Percentiles rank a stretch among this genome's conserved stretches.
phyloP scores from a whole-genome alignment of 1,140 invertebrate genomes.

The Prorops nasuta region DNA sequence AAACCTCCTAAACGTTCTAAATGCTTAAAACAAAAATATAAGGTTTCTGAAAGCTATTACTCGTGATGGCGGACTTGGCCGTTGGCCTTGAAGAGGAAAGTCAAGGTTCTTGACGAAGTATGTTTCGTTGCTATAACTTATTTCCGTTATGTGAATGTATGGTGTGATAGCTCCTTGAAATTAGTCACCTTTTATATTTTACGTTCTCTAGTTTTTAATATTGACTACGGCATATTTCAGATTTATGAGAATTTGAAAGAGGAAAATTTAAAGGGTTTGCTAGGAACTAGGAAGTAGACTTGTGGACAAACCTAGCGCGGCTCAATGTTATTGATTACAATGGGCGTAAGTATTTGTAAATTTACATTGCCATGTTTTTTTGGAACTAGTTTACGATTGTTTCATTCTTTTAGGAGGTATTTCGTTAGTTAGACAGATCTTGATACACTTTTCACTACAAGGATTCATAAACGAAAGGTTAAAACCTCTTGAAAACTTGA shows the following conservation, averaged over 20 bases:
- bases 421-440: slow-evolving; percentile 81
- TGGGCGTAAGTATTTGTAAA: slow-evolving; percentile 80
- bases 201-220: no score
- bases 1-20: no score
- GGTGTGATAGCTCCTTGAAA: no score
- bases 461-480: slow-evolving; percentile 86
- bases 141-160: slow-evolving; percentile 16
- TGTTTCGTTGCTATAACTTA: slow-evolving; percentile 36
- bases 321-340: slow-evolving; percentile 90
- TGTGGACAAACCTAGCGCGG: slow-evolving; percentile 86
- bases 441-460: slow-evolving; percentile 81
- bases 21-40: no score
- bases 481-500: slow-evolving; percentile 90
- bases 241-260: slow-evolving; percentile 76
- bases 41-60: no score
- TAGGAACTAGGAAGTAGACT: slow-evolving; percentile 85
- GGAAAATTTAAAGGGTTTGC: slow-evolving; percentile 68
- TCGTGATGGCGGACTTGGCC: no score
- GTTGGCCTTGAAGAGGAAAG: slow-evolving; percentile 72
- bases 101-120: slow-evolving; percentile 77
- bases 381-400: background rate
- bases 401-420: slow-evolving; percentile 66
- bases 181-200: no score
- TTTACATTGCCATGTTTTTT: slow-evolving; percentile 4
- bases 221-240: slow-evolving; percentile 54